Evolutionary conservation across 1,140 invertebrate species (phyloP).

Genomic region (Trichonephila inaurata): DNA sequence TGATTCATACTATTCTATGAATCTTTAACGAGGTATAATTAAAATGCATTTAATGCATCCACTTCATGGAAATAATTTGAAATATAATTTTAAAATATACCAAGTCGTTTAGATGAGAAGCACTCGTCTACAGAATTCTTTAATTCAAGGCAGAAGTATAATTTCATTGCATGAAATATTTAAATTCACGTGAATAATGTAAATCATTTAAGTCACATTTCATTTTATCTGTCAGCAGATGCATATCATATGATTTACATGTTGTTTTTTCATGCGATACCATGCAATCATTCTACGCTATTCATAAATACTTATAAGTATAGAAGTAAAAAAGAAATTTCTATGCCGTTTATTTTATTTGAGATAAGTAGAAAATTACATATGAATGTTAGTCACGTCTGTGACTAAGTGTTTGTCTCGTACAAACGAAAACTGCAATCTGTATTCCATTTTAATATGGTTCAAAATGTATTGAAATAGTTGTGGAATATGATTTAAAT

Average conservation of each 20-base stretch:
- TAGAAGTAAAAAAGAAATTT: not conserved
- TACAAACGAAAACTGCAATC: too few relatives aligned
- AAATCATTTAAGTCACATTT: not conserved
- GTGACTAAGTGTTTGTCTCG: not conserved
- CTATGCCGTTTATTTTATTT: not conserved
- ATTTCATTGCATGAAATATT: not conserved
- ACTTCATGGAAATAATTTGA: too few relatives aligned
- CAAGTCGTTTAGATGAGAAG: too few relatives aligned
- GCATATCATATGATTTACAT: not conserved
- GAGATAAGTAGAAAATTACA: not conserved
- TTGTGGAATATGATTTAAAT: too few relatives aligned
- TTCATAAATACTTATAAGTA: not conserved
- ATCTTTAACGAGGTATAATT: too few relatives aligned
- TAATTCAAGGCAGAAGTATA: too few relatives aligned
- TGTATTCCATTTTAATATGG: too few relatives aligned
- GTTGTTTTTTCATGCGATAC: not conserved
- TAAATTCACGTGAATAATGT: not conserved
- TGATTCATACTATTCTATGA: too few relatives aligned
- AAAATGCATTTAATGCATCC: too few relatives aligned
- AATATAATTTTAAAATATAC: too few relatives aligned
- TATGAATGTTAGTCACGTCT: not conserved
- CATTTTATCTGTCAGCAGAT: not conserved
- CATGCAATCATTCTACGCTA: not conserved
- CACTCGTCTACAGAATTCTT: too few relatives aligned
- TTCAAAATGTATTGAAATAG: too few relatives aligned